These are phyloP conservation scores for Tipula unca DNA, from an alignment of 2,888 invertebrate genomes.

Conservation along the genomic window DNA sequence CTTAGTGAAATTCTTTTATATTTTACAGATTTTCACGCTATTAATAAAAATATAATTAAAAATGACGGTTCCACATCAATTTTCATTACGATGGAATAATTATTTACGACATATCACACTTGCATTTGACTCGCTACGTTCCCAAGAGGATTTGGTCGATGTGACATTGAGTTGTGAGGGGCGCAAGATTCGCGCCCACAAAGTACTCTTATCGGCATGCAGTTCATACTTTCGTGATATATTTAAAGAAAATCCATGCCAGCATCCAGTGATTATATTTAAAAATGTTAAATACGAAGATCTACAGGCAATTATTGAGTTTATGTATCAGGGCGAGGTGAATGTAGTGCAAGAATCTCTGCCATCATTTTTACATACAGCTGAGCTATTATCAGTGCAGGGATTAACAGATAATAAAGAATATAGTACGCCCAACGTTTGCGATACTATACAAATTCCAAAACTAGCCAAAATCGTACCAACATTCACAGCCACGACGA, in stretches of 20 bases:
- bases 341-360: constrained; percentile 71
- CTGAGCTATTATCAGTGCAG: constrained; percentile 66
- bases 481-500: not conserved
- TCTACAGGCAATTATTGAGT: constrained; percentile 67
- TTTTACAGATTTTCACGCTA: not conserved
- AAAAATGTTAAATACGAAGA: constrained; percentile 70
- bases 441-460: not conserved
- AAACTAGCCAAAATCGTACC: constrained; percentile 15
- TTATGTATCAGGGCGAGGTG: constrained; percentile 56
- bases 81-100: constrained; percentile 81
- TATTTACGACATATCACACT: constrained; percentile 71
- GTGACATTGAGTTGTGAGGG: constrained; percentile 82
- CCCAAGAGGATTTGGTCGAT: constrained; percentile 66
- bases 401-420: constrained; percentile 56
- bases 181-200: constrained; percentile 73
- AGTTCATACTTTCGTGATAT: constrained; percentile 69
- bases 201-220: constrained; percentile 76
- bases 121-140: constrained; percentile 65
- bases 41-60: not conserved
- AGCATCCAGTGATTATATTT: constrained; percentile 73
- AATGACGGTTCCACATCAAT: constrained; percentile 64
- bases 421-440: not conserved
- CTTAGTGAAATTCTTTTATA: not conserved
- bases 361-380: constrained; percentile 68
- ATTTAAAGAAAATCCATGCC: constrained; percentile 68